Evolutionary conservation across 1,140 invertebrate species (phyloP), one percentile per base, ranked within the genome.

Genomic region (Matsumurasca onukii): DNA sequence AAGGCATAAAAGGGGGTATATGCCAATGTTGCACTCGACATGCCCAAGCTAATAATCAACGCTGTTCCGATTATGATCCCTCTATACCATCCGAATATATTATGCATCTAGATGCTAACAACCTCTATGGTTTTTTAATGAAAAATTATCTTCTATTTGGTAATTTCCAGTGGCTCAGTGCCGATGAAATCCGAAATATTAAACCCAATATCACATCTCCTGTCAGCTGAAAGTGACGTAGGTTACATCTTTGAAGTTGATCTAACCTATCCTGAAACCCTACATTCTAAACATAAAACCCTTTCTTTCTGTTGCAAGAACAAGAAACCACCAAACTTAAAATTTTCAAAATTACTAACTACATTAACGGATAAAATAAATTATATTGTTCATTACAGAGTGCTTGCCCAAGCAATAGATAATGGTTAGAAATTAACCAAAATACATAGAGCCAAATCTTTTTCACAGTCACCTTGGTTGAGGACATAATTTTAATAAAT

Each of bases 381-480:
- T 12, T 45, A 45, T n/a, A n/a, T 45, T 9, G 39, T n/a, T 9
- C 39, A 45, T 45, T 45, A 45, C n/a, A 12, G 39, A n/a, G 39
- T 45, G n/a, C 9, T 45, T 45, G 9, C 9, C 9, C 39, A 45
- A 45, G 39, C 39, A 12, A 45, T 45, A 12, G 39, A 45, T 12
- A 45, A 45, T n/a, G 39, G 39, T 12, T 9, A 12, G n/a, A 9
- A n/a, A 27, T 13, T 67, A 30, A 49, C 30, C 15, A 66, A 66
- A 15, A 52, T 67, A n/a, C 22, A 66, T 65, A 69, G 70, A 71
- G 67, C 75, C 62, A 48, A 79, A 57, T 59, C 62, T 66, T 79
- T 77, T 72, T 68, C 75, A 13, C 76, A 79, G 65, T 67, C 55
- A 34, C 5, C 70, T 27, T 79, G 75, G 76, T 49, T 78, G 12